A percentile compares a stretch with the other conserved stretches of the same genome.
These are phyloP conservation scores for Platycheirus albimanus DNA, from an alignment of 2,888 invertebrate genomes.

Conservation along the genomic window DNA sequence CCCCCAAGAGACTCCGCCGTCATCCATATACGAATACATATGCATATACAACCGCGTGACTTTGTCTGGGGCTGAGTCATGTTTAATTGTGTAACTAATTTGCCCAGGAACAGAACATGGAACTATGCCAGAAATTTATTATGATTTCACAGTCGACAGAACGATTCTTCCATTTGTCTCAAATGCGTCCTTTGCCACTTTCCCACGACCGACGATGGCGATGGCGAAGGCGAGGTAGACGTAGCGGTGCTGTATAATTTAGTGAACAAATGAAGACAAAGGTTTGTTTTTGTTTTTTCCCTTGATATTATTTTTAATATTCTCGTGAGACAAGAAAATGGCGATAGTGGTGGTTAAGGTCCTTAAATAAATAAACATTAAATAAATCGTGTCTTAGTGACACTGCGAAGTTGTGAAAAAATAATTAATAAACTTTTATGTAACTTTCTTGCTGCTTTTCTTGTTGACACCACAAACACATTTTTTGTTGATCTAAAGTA, in stretches of 20 bases:
- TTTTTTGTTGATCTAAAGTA: conserved; percentile 29
- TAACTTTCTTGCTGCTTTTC: neutral
- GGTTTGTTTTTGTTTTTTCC: conserved; percentile 50
- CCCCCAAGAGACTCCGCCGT: conserved; percentile 27
- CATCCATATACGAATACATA: neutral
- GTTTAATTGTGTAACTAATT: conserved; percentile 69
- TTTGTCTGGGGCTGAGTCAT: conserved; percentile 45
- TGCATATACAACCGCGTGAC: neutral
- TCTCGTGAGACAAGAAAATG: conserved; percentile 6
- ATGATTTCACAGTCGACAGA: conserved; percentile 64
- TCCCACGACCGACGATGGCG: conserved; percentile 38
- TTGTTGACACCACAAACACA: conserved; percentile 21
- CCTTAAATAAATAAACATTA: conserved; percentile 42
- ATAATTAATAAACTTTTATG: conserved; percentile 34
- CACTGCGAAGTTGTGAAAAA: conserved; percentile 45
- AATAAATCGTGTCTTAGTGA: conserved; percentile 55
- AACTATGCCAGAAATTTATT: conserved; percentile 69
- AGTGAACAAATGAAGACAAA: conserved; percentile 60
- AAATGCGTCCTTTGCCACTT: conserved; percentile 56
- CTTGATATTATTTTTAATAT: conserved; percentile 38
- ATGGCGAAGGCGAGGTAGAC: no score
- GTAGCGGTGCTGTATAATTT: conserved; percentile 55
- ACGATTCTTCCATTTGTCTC: conserved; percentile 62
- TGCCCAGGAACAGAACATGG: conserved; percentile 53
- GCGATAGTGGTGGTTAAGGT: conserved; percentile 19